These are phyloP conservation scores for Drosophila ananassae DNA, from an alignment of 1,140 invertebrate species.

Conservation along the genomic window DNA sequence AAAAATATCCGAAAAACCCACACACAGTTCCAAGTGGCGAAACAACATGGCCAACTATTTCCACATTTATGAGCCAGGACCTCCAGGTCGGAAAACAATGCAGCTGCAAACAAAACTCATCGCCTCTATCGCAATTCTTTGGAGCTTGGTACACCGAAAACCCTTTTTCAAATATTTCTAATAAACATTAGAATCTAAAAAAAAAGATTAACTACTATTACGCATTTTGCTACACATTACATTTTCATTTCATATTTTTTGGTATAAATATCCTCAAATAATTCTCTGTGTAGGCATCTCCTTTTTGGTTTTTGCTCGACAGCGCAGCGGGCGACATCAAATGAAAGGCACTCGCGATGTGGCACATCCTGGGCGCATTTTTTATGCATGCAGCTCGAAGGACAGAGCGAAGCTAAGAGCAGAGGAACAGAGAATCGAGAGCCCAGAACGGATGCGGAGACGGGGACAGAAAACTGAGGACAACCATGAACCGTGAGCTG, in stretches of 20 bases:
- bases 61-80: slow-evolving; percentile 71
- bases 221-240: not conserved
- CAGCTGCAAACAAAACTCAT: slow-evolving; percentile 62
- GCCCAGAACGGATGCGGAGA: not conserved
- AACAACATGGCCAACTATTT: slow-evolving; percentile 71
- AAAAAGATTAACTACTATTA: too few species aligned
- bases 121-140: slow-evolving; percentile 53
- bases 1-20: slow-evolving; percentile 17
- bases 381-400: slow-evolving; percentile 64
- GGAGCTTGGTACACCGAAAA: not conserved
- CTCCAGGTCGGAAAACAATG: slow-evolving; percentile 46
- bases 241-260: not conserved
- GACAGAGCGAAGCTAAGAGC: slow-evolving; percentile 23
- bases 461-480: not conserved
- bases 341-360: slow-evolving; percentile 57
- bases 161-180: not conserved
- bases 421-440: not conserved
- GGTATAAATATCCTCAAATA: not conserved
- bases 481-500: slow-evolving; percentile 46
- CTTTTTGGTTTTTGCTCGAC: slow-evolving; percentile 29
- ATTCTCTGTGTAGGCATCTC: slow-evolving; percentile 2
- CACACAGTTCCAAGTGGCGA: slow-evolving; percentile 28
- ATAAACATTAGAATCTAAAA: not conserved
- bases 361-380: slow-evolving; percentile 63
- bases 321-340: slow-evolving; percentile 63